phyloP scores from a whole-genome alignment of 2,888 invertebrate species.

The Microctonus brassicae region DNA sequence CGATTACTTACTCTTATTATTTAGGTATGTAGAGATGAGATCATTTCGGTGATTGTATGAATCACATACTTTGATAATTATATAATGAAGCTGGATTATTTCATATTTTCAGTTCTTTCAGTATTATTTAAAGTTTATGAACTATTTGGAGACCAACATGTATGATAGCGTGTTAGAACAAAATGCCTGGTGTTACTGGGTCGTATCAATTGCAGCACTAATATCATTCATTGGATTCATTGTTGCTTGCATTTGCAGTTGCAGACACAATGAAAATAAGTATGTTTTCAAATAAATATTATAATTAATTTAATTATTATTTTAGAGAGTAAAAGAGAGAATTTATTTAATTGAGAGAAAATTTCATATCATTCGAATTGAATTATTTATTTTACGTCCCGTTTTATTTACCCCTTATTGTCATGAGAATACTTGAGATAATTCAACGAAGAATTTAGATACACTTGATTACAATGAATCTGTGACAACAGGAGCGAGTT shows the following conservation, averaged over 20 bases:
- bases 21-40: constrained; percentile 24
- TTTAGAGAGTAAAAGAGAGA: no score
- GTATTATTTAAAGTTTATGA: constrained; percentile 19
- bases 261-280: constrained; percentile 82
- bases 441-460: neutral
- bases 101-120: constrained; percentile 18
- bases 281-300: constrained; percentile 68
- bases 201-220: constrained; percentile 63
- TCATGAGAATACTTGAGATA: neutral
- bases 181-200: constrained; percentile 66
- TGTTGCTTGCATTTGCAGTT: constrained; percentile 81
- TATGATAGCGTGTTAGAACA: constrained; percentile 57
- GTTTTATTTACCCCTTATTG: neutral
- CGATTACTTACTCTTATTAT: constrained; percentile 19
- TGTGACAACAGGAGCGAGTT: constrained; percentile 76
- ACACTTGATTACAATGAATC: constrained; percentile 48
- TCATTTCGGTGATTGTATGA: constrained; percentile 12
- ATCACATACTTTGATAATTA: constrained; percentile 21
- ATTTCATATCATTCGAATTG: neutral
- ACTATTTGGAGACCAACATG: constrained; percentile 54
- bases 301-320: constrained; percentile 4
- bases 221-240: constrained; percentile 73
- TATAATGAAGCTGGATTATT: constrained; percentile 11
- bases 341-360: neutral
- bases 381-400: neutral